Base-by-base conservation (phyloP, 2,797 vertebrate genomes). In the Paratrypauchen microcephalus region DNA sequence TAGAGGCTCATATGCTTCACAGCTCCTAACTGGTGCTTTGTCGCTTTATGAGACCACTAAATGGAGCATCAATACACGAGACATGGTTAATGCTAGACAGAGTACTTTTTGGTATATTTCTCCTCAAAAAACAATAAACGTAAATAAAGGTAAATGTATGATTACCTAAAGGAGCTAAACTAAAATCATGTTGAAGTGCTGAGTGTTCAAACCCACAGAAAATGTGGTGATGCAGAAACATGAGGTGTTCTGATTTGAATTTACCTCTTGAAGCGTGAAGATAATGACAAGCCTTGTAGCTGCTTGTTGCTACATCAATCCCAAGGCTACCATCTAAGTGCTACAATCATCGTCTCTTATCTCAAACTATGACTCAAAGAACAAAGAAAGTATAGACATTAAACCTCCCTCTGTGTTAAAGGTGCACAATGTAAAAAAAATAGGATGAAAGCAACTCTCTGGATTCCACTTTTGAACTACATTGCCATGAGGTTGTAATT, bases 21-120 rank as follows among this genome's bases (percentile, higher is more conserved):
- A 41, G 48, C 68, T 59, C 28, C 36, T 18, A 21, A 26, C 54
- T 47, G 39, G 39, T 63, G 39, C 61, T 63, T 26, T 47, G 39
- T 26, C 15, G 15, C 39, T 63, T 63, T 63, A 63, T 45, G 41
- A 63, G 39, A 21, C 45, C 48, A 28, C 39, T 18, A 52, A 3
- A 50, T 36, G 26, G 5, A 21, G 36, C 45, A 64, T 61, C 48
- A 47, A 26, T 47, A 7, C 41, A 23, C 5, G 1, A n/a, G 28
- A 32, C 39, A 16, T 63, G 59, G 36, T 39, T 63, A 47, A 23
- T 45, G n/a, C 2, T 8, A 19, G 21, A 26, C 16, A 4, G 23
- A 45, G 16, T 15, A 45, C 39, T 23, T 45, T 63, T 15, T 45
- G 60, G 21, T 7, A 18, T 13, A 61, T 36, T 23, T 24, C 9